Conservation (phyloP, 2,797 vertebrate genomes). For the Intellagama lesueurii region DNA sequence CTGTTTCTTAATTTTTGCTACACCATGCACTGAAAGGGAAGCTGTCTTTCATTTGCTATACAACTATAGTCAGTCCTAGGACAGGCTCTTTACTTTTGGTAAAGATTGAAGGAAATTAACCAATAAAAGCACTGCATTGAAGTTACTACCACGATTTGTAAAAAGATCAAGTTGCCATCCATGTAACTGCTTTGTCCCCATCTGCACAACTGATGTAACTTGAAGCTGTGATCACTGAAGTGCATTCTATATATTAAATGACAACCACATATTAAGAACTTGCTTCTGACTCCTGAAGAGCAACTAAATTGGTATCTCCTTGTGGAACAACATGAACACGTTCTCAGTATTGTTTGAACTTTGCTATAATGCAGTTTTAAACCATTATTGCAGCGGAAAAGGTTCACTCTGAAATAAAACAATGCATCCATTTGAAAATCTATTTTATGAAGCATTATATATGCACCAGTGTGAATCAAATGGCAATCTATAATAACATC, state of each 20-base stretch:
- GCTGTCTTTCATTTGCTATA: neutral
- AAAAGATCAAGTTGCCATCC: neutral
- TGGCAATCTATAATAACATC: constrained; percentile 88
- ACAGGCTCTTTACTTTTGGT: neutral
- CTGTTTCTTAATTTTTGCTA: neutral
- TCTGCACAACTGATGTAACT: too few species aligned
- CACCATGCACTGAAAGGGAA: neutral
- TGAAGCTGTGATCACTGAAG: neutral
- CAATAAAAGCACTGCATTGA: neutral
- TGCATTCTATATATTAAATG: neutral
- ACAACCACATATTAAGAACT: too few species aligned
- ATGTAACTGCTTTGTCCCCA: neutral
- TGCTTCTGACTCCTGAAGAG: neutral
- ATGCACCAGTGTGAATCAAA: constrained; percentile 81
- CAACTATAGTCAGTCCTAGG: neutral
- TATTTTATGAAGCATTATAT: constrained; percentile 89
- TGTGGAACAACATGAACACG: neutral
- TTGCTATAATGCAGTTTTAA: constrained; percentile 50
- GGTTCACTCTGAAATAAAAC: constrained; percentile 75
- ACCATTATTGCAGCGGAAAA: constrained; percentile 62
- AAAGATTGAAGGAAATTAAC: neutral
- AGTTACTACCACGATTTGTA: neutral
- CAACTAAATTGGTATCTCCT: neutral
- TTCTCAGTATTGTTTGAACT: neutral
- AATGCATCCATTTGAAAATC: constrained; percentile 82